A percentile compares a stretch with the other conserved stretches of the same genome.
Evolutionary conservation across 2,113 vertebrate species (phyloP).

Genomic region (Cebus imitator): DNA sequence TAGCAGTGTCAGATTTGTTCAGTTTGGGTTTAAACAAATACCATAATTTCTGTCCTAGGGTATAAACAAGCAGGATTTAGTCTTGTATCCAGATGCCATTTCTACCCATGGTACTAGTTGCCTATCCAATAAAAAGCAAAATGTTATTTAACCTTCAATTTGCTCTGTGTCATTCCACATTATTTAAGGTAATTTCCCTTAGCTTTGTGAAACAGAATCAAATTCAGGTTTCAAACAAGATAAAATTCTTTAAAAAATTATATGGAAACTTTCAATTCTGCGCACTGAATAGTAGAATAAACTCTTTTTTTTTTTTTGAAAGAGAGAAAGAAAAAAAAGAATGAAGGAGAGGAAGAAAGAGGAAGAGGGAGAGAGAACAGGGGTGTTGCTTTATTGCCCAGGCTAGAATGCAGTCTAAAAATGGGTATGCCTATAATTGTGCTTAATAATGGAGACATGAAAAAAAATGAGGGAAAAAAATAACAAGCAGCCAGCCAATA

Average conservation of each 20-base stretch:
- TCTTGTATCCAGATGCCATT: constrained; percentile 42
- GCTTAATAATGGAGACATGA: too few relatives aligned
- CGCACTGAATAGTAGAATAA: background rate
- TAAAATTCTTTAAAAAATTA: background rate
- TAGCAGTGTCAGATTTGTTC: constrained; percentile 55
- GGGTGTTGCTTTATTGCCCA: too few relatives aligned
- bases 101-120: background rate
- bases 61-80: constrained; percentile 31
- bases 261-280: background rate
- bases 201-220: background rate
- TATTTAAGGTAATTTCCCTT: background rate
- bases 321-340: too few relatives aligned
- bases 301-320: too few relatives aligned
- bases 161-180: background rate
- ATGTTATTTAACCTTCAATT: background rate
- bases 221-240: background rate
- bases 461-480: too few relatives aligned
- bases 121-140: background rate
- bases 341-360: too few relatives aligned
- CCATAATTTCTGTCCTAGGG: constrained; percentile 49
- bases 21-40: constrained; percentile 58
- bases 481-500: too few relatives aligned
- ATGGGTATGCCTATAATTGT: too few relatives aligned
- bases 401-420: too few relatives aligned
- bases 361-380: too few relatives aligned